Conservation (phyloP, 1,140 invertebrate genomes). For the Choristoneura fumiferana region DNA sequence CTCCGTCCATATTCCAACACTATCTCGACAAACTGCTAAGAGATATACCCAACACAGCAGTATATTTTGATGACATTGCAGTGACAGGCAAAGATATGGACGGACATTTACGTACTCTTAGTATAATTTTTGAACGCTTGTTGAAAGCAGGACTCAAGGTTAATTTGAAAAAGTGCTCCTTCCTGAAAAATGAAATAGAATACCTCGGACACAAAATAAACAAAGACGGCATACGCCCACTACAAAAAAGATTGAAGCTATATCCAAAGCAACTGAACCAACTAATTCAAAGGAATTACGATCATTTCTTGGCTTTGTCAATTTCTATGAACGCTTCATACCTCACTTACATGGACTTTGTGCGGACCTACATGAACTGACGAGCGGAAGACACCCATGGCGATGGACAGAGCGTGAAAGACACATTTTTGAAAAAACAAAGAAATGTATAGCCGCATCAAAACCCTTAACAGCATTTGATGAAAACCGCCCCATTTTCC, state of each 20-base stretch:
- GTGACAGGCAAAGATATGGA: too few relatives aligned
- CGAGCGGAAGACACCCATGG: not conserved
- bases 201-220: too few relatives aligned
- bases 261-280: not conserved
- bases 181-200: too few relatives aligned
- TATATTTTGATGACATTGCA: too few relatives aligned
- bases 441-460: conserved; percentile 5
- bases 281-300: conserved; percentile 19
- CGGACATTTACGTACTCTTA: too few relatives aligned
- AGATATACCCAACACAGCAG: not conserved
- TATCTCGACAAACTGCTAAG: not conserved
- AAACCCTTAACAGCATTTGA: conserved; percentile 22
- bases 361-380: conserved; percentile 15
- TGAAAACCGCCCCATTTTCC: conserved; percentile 17
- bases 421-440: not conserved
- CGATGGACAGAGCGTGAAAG: too few relatives aligned
- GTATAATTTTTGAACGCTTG: too few relatives aligned
- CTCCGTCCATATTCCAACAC: not conserved
- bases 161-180: too few relatives aligned
- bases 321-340: conserved; percentile 23
- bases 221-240: too few relatives aligned
- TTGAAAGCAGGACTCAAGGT: too few relatives aligned
- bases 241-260: too few relatives aligned
- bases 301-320: conserved; percentile 19
- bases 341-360: conserved; percentile 22